Evolutionary conservation across 2,113 vertebrate species (phyloP).

Genomic region (Dipodomys ordii): DNA sequence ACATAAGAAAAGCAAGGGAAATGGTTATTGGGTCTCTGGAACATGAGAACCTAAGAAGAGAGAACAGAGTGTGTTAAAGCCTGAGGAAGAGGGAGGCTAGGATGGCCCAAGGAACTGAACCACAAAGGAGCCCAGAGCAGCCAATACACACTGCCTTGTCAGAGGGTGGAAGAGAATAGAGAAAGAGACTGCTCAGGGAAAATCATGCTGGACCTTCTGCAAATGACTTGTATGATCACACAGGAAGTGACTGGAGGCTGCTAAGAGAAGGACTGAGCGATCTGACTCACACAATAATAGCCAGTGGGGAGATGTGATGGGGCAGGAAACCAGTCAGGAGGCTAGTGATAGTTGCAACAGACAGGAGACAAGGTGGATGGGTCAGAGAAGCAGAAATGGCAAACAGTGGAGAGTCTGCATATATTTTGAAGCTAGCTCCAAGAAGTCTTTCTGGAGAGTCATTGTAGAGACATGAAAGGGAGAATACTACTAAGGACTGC

Average conservation of each 20-base stretch:
- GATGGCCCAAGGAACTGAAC: not conserved
- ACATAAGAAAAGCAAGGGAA: not conserved
- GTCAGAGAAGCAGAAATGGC: not conserved
- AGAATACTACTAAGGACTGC: not conserved
- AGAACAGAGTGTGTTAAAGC: not conserved
- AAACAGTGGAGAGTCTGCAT: not conserved
- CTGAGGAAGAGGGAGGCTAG: not conserved
- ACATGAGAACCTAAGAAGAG: not conserved
- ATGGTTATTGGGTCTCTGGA: not conserved
- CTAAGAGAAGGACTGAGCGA: not conserved
- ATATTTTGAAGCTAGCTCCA: not conserved
- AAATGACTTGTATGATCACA: not conserved
- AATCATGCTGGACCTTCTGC: not conserved
- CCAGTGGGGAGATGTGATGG: not conserved
- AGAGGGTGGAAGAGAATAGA: not conserved
- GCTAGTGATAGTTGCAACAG: not conserved
- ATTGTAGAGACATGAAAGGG: not conserved
- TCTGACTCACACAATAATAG: not conserved
- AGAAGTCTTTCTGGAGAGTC: not conserved
- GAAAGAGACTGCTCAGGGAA: not conserved
- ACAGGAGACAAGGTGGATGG: not conserved
- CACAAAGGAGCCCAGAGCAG: not conserved
- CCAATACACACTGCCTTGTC: accelerated
- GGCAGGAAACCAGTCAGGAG: not conserved
- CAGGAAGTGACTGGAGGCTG: not conserved